Base-by-base conservation (phyloP, 2,797 vertebrate species). In the Novumbra hubbsi region DNA sequence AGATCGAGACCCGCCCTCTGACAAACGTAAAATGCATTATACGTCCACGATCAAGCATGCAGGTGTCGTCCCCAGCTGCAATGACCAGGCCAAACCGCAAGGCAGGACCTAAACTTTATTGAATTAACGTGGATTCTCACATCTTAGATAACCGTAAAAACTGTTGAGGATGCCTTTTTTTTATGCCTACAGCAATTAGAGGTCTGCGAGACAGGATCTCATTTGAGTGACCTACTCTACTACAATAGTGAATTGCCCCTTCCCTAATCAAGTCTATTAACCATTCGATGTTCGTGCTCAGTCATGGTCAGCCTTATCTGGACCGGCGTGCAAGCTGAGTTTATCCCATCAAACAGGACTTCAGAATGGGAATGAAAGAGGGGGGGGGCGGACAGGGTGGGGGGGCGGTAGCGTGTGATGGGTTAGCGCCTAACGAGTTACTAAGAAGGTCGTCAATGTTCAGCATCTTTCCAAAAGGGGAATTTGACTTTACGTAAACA, bases 401-500 rank as follows among this genome's bases (percentile, higher is more conserved):
- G 27, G 32, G 28, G 30, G n/a, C 21, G 67, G 27, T 21, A 27
- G 1, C 14, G 64, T 32, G 64, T 34, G 34, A 67, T n/a, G 17
- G 12, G 34, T 21, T 38, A n/a, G 41, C 28, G 32, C 48, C 17
- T 48, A 52, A 45, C 12, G 41, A 41, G 6, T 8, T 8, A 41
- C 1, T 70, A 24, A 12, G 9, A n/a, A 4, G n/a, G n/a, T 55
- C 17, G 8, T n/a, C 27, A 14, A 15, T 24, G 27, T 62, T 27
- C 16, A 60, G 32, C 7, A 19, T 52, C 27, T 50, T 70, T 28
- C 9, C 21, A 55, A 52, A 52, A 70, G 28, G 17, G 34, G 21
- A 11, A 70, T 73, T 77, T 76, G 30, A 78, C 48, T 38, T 21
- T 82, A 52, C 68, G 45, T 15, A 30, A 52, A 14, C 28, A 38